Base-by-base conservation (phyloP, 2,797 vertebrate genomes). In the Amphiprion clarkii region DNA sequence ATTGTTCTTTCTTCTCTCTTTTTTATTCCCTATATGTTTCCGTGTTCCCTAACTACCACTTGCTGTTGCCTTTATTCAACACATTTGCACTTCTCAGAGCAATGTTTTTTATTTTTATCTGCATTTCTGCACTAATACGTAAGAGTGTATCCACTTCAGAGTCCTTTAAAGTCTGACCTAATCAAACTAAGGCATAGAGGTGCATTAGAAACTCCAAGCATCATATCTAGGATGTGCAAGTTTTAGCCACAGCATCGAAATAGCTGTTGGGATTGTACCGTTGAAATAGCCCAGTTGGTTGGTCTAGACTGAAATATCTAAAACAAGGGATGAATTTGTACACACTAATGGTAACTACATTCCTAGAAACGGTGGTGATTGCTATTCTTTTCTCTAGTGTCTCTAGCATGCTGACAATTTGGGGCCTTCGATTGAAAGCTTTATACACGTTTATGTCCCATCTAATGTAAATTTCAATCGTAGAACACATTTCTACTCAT, bases 31-130 rank as follows among this genome's bases (percentile, higher is more conserved):
- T 52, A 46, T 68, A 71, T 72, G 27, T 73, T 70, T 59, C n/a
- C 56, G n/a, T 54, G 51, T 36, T 79, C 62, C 74, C 76, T 11
- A 19, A 65, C 44, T 63, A 66, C 56, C 39, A 69, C 59, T 62
- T 67, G 44, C 48, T 42, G 2, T 39, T 78, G 40, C 42, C 48
- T 82, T 76, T 48, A 77, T 73, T 40, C 40, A 70, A 42, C 40
- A 66, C 70, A 73, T 79, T 74, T 71, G 17, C 61, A 85, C 71
- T 79, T 79, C 79, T 83, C 73, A 74, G 68, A 80, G 60, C 44
- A 52, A 25, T 31, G 19, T 42, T 61, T 74, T 59, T 55, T 55
- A 2, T 48, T 48, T 75, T 63, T 70, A 42, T 60, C 25, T 70
- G 23, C n/a, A 8, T 58, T 51, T 68, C 72, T 17, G 16, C 12